phyloP scores from a whole-genome alignment of 2,797 vertebrate species.

The Anolis apletophallus region DNA sequence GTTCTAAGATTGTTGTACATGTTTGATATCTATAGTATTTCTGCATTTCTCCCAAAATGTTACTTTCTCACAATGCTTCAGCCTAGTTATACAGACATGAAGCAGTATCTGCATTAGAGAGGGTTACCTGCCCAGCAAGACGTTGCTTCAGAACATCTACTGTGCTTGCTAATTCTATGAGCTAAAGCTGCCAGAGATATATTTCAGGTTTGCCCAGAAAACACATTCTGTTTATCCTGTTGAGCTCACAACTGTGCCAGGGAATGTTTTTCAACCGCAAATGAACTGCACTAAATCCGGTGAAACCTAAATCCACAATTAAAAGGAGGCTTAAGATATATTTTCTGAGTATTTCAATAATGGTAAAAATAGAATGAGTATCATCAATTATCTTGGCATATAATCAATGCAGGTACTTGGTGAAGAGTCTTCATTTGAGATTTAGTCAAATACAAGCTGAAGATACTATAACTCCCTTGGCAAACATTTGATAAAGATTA shows the following conservation, averaged over 20 bases:
- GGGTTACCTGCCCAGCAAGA: neutral
- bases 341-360: slow-evolving; percentile 42
- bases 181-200: slow-evolving; percentile 13
- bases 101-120: neutral
- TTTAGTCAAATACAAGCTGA: slow-evolving; percentile 28
- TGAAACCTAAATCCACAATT: slow-evolving; percentile 3
- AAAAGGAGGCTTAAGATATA: slow-evolving; percentile 9
- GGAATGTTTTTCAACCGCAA: neutral
- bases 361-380: slow-evolving; percentile 32
- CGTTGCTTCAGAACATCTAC: neutral
- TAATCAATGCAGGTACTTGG: slow-evolving; percentile 39
- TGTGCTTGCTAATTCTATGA: neutral
- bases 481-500: slow-evolving; percentile 31
- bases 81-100: neutral
- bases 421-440: slow-evolving; percentile 35
- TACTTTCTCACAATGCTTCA: neutral
- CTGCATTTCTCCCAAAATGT: neutral
- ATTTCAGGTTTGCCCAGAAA: neutral
- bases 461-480: slow-evolving; percentile 43
- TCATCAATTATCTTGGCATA: slow-evolving; percentile 27
- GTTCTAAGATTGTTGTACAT: neutral
- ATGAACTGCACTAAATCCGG: slow-evolving; percentile 24
- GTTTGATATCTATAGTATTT: neutral
- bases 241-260: neutral
- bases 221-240: no score